phyloP scores from a whole-genome alignment of 1,140 invertebrate genomes.

The Orchestia grillus region DNA sequence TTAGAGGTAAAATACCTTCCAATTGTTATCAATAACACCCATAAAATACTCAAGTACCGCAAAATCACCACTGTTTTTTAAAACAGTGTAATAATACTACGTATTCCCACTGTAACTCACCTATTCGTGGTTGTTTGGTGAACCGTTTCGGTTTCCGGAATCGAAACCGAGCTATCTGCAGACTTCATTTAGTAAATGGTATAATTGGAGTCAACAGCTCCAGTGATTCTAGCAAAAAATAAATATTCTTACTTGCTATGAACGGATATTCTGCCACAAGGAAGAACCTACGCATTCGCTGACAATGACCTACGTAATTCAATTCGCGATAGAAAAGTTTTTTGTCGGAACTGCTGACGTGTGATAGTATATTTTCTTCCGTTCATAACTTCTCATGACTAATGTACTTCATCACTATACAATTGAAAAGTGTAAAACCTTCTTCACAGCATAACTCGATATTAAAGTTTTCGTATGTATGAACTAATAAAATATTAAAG shows the following conservation, averaged over 20 bases:
- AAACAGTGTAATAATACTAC: no score
- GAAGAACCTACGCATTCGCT: background rate
- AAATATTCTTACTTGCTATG: background rate
- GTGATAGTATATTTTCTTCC: background rate
- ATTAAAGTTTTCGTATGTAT: background rate
- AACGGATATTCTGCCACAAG: background rate
- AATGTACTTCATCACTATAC: background rate
- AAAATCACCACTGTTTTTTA: no score
- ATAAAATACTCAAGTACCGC: no score
- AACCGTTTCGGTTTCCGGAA: background rate
- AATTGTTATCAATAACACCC: no score
- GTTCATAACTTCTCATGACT: background rate
- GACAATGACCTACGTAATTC: background rate
- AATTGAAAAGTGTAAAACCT: background rate
- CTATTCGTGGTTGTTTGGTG: background rate
- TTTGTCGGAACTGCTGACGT: background rate
- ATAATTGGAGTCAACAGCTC: background rate
- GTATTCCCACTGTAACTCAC: background rate
- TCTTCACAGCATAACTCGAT: background rate
- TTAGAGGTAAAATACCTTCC: no score
- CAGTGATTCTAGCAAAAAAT: background rate
- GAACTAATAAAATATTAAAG: background rate
- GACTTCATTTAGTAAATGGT: background rate
- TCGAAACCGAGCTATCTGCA: background rate
- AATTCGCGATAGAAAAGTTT: background rate